Conservation (phyloP, 2,113 vertebrate genomes). For the Osmerus mordax region DNA sequence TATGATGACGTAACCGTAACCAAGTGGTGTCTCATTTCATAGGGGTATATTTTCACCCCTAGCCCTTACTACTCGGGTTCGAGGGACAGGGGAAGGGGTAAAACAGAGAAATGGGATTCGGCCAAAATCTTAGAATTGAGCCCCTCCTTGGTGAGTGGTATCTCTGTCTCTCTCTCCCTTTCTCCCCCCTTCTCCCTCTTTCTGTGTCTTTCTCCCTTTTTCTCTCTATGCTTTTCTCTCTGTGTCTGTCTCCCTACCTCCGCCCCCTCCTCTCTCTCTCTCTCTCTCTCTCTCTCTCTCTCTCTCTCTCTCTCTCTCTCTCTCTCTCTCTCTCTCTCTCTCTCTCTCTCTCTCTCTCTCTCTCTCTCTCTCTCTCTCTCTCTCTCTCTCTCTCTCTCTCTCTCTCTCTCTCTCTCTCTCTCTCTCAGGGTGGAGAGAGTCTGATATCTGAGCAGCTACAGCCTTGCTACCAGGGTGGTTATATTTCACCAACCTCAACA, state of each 20-base stretch:
- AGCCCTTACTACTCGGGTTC: too few species aligned
- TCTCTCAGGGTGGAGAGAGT: neutral
- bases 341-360: neutral
- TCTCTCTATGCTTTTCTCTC: neutral
- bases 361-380: neutral
- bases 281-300: neutral
- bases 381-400: neutral
- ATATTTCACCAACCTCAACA: too few species aligned
- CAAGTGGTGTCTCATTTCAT: too few species aligned
- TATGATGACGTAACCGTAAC: too few species aligned
- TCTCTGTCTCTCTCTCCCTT: too few species aligned
- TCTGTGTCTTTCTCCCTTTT: too few species aligned
- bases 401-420: neutral
- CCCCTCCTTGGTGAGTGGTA: neutral
- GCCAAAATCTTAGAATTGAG: slow-evolving; percentile 35
- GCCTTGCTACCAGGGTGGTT: too few species aligned
- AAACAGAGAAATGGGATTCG: neutral
- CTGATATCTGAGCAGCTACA: too few species aligned
- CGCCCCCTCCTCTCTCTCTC: neutral
- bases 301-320: neutral
- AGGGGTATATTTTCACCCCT: too few species aligned
- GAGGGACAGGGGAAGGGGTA: too few species aligned
- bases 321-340: neutral
- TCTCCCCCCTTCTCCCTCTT: too few species aligned
- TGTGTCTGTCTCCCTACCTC: neutral